Base-by-base conservation (phyloP, 1,140 invertebrate genomes). In the Panulirus ornatus region DNA sequence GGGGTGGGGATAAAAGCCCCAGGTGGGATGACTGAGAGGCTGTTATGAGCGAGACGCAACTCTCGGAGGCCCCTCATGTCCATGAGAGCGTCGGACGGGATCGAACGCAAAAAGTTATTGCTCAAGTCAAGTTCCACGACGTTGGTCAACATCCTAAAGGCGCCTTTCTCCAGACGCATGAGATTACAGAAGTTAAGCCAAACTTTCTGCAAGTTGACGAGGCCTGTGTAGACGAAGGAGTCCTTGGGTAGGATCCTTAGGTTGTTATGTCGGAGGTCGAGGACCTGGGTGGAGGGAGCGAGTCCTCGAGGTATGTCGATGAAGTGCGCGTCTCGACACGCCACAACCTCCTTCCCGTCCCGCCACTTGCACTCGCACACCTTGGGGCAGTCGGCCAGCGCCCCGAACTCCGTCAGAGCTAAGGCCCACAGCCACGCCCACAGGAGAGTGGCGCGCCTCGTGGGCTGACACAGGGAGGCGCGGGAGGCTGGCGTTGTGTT, bases 311-410 rank as follows among this genome's bases (percentile, higher is more conserved):
- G 91, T 22, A 91, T 89, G 51, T 88, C 85, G 36, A 87, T 88
- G 42, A 89, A 91, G 66, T 91, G 70, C 97, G 96, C 96, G 76
- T 96, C 96, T 11, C 96, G 95, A 94, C 97, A 98, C 93, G 98
- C 97, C 2, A 98, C 97, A 34, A 97, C 97, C 92, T 97, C 96
- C 94, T 98, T 98, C 87, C 97, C 97, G 93, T 96, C 96, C 94
- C 98, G 98, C 97, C 97, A 98, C 94, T 98, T 98, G 94, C 97
- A 98, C 88, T 95, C 95, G 94, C 97, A 98, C 92, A 97, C 96
- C 38, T 95, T 95, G 0, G 97, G 97, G 93, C 97, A 98, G 58
- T 81, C 87, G 40, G 66, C 78, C 34, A 71, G 63, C 42, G 78
- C 71, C 44, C 85, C 85, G 27, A 78, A 44, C 40, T 85, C 58